Percentiles rank a stretch among this genome's conserved stretches.
These are phyloP conservation scores for Harpagifer antarcticus DNA, from an alignment of 2,797 vertebrate genomes.

Conservation along the genomic window DNA sequence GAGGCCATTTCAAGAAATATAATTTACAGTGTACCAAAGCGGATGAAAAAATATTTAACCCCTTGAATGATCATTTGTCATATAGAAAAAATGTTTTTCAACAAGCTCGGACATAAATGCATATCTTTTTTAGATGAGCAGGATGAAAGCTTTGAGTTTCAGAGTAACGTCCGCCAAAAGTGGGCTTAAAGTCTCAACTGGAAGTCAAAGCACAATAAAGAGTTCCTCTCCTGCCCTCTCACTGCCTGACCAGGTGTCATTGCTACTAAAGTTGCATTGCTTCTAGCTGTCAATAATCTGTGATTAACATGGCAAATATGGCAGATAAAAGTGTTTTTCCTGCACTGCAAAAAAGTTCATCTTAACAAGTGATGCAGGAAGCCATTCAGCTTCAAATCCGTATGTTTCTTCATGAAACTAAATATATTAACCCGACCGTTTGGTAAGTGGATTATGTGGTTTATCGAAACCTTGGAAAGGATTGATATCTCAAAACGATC, in stretches of 20 bases:
- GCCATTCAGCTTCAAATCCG: background rate
- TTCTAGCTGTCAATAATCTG: conserved; percentile 54
- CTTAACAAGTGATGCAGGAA: conserved; percentile 51
- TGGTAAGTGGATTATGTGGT: background rate
- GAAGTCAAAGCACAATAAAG: conserved; percentile 51
- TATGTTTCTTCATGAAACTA: background rate
- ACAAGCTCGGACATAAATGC: conserved; percentile 67
- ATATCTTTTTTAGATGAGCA: conserved; percentile 57
- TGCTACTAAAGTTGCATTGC: conserved; percentile 65
- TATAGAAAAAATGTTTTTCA: conserved; percentile 58
- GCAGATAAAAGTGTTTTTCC: conserved; percentile 43
- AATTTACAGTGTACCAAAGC: conserved; percentile 81
- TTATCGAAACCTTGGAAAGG: background rate
- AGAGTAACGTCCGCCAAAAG: conserved; percentile 37
- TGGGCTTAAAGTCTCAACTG: conserved; percentile 40
- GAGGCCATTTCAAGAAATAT: conserved; percentile 71
- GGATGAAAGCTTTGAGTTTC: conserved; percentile 59
- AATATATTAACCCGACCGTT: background rate
- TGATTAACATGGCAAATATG: conserved; percentile 55
- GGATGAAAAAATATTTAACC: conserved; percentile 73
- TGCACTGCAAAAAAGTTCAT: conserved; percentile 55
- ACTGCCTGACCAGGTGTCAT: conserved; percentile 44
- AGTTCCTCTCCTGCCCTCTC: conserved; percentile 44
- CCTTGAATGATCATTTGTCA: conserved; percentile 55
- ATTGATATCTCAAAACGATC: background rate